Evolutionary conservation across 2,888 invertebrate genomes (phyloP), one percentile per base, ranked within the genome.

Genomic region (Teinopalpus imperialis): DNA sequence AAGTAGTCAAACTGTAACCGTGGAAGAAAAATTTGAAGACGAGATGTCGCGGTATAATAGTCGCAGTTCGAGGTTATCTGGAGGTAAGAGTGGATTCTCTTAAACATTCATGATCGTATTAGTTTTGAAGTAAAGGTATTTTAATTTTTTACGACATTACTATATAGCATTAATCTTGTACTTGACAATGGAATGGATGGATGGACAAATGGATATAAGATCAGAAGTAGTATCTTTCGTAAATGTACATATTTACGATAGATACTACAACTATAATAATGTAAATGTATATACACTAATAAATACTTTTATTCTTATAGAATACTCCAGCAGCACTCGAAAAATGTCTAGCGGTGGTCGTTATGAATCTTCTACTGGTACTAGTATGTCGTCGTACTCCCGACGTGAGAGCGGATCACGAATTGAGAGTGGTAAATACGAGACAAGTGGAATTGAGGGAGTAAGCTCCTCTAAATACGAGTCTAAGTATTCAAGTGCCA

Each of bases 41-140:
- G 86, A 87, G 52, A 89, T 91, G 69, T 90, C 92, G 54, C 90
- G 92, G 63, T 92, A 90, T 66, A 46, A 46, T 24, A 90, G 90
- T 80, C 89, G 91, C 72, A 91, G 91, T 64, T 90, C 91, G 67
- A 90, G 90, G 80, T 87, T 90, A 35, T 89, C 91, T 66, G 92
- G 92, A 90, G 91, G 92, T 92, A 73, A 71, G 64, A 34, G 10
- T 24, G 16, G n/a, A n/a, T n/a, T n/a, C n/a, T n/a, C n/a, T n/a
- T n/a, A n/a, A n/a, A n/a, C n/a, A n/a, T n/a, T n/a, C n/a, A n/a
- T n/a, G n/a, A n/a, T n/a, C n/a, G n/a, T n/a, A n/a, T n/a, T n/a
- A n/a, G n/a, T n/a, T n/a, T n/a, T n/a, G n/a, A n/a, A n/a, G n/a
- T n/a, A n/a, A n/a, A n/a, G n/a, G n/a, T n/a, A n/a, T n/a, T n/a